A percentile compares a stretch with the other conserved stretches of the same genome.
phyloP scores from a whole-genome alignment of 2,113 vertebrate species.

The Phaethornis superciliosus region DNA sequence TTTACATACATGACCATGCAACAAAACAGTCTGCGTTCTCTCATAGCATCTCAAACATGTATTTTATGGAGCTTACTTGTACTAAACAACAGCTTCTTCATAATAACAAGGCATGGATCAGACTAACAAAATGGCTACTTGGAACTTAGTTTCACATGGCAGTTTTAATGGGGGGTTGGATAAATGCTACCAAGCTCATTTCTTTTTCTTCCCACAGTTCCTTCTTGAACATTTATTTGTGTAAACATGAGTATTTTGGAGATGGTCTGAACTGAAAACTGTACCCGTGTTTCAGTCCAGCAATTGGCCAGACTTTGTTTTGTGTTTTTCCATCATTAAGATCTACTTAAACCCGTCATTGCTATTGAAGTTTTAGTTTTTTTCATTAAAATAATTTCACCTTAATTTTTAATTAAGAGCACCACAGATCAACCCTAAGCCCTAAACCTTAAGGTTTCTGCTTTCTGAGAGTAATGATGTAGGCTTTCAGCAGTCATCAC shows the following conservation, averaged over 20 bases:
- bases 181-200: not conserved
- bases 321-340: not conserved
- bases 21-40: not conserved
- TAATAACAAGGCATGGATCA: not conserved
- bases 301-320: not conserved
- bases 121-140: not conserved
- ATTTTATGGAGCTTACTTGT: not conserved
- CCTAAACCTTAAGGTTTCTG: not conserved
- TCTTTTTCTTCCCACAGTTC: not conserved
- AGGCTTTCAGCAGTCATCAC: not conserved
- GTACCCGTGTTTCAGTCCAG: not conserved
- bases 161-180: not conserved
- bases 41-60: not conserved
- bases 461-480: not conserved
- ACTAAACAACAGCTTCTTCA: not conserved
- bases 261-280: not conserved
- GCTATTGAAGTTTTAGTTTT: not conserved
- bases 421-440: not conserved
- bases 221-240: not conserved
- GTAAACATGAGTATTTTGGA: not conserved
- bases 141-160: not conserved
- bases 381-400: not conserved
- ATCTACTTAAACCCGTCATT: not conserved
- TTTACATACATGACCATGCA: not conserved
- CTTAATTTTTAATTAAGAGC: not conserved